Percentiles rank a stretch among this genome's conserved stretches.
phyloP scores from a whole-genome alignment of 2,888 invertebrate genomes.

The Minunthozetes semirufus region DNA sequence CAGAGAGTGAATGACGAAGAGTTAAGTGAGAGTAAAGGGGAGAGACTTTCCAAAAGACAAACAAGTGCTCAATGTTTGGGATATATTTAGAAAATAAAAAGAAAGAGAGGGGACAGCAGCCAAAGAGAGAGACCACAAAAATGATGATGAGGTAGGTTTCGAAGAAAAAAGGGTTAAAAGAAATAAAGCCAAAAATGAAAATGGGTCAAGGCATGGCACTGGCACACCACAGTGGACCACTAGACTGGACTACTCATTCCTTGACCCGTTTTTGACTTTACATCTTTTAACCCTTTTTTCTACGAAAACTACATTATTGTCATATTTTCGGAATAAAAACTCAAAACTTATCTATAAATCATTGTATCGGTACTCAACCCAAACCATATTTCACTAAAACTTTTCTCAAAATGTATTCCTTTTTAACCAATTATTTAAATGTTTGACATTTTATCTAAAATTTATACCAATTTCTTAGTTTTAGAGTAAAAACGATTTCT shows the following conservation, averaged over 20 bases:
- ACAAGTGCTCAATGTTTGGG: not conserved
- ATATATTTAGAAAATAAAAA: not conserved
- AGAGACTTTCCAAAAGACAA: too few relatives aligned
- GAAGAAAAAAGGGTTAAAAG: constrained; percentile 24
- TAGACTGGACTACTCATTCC: not conserved
- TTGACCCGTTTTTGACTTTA: not conserved
- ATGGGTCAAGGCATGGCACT: constrained; percentile 6
- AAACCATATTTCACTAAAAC: too few relatives aligned
- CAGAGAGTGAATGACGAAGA: constrained; percentile 11
- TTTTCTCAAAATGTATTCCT: too few relatives aligned
- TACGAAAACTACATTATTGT: not conserved
- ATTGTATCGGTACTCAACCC: too few relatives aligned
- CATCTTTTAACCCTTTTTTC: not conserved
- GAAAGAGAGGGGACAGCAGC: not conserved
- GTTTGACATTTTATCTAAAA: too few relatives aligned
- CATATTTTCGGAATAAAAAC: not conserved
- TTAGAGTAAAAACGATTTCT: too few relatives aligned
- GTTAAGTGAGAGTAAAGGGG: constrained; percentile 18
- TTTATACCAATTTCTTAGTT: too few relatives aligned
- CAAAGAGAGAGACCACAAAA: constrained; percentile 6
- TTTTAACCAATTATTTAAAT: too few relatives aligned
- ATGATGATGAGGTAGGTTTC: constrained; percentile 26
- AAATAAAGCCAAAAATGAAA: constrained; percentile 15
- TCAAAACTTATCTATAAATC: not conserved
- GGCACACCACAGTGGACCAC: not conserved